These are phyloP conservation scores for Tenualosa thibaudeaui DNA, from an alignment of 2,797 vertebrate genomes.

Conservation along the genomic window DNA sequence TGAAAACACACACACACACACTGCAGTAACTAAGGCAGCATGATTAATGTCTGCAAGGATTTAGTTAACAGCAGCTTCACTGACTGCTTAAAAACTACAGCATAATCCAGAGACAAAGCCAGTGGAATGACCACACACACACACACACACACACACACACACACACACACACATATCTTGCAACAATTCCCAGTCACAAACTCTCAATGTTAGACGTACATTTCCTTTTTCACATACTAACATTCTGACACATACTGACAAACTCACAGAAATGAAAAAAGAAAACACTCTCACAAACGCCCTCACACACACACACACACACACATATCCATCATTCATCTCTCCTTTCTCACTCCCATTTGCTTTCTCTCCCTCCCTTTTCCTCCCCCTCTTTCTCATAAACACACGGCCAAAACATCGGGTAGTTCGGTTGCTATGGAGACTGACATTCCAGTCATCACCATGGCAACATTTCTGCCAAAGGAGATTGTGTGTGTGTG, in stretches of 20 bases:
- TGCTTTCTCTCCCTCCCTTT: neutral
- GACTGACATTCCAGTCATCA: constrained; percentile 42
- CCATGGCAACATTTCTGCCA: constrained; percentile 29
- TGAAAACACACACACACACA: constrained; percentile 33
- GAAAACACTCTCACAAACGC: constrained; percentile 24
- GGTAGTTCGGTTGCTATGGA: constrained; percentile 45
- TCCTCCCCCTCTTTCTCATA: neutral
- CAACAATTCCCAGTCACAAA: neutral
- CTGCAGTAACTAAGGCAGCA: neutral
- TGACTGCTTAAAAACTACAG: constrained; percentile 22
- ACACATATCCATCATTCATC: neutral
- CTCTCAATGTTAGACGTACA: neutral
- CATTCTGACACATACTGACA: neutral
- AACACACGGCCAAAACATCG: constrained; percentile 25
- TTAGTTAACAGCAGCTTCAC: neutral
- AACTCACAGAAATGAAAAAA: neutral
- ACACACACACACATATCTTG: neutral
- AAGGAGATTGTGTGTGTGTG: constrained; percentile 25
- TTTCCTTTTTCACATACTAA: neutral
- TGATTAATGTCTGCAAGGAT: neutral
- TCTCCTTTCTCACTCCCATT: neutral
- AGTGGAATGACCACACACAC: neutral
- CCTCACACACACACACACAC: constrained; percentile 16
- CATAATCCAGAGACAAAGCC: constrained; percentile 6
- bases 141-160: neutral